Conservation (phyloP, 2,113 vertebrate genomes). For the Tachysurus fulvidraco region DNA sequence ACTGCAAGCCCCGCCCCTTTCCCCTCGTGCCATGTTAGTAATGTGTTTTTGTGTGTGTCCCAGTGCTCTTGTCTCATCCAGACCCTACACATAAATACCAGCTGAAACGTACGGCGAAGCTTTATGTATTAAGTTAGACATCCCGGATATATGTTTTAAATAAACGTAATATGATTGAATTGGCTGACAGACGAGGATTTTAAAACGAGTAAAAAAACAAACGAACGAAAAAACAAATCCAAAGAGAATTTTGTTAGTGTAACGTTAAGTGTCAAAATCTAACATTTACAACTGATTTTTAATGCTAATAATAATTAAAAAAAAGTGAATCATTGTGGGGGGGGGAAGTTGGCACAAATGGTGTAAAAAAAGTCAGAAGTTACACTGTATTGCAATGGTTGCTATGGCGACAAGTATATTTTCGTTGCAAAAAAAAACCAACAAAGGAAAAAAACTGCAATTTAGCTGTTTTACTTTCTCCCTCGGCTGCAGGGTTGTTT, state of each 20-base stretch:
- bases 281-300: not conserved
- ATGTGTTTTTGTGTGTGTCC: not conserved
- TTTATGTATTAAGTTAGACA: no score
- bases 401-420: not conserved
- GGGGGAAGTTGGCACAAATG: not conserved
- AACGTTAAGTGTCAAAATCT: not conserved
- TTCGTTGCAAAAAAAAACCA: not conserved
- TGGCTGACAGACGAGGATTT: not conserved
- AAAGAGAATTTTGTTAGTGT: not conserved
- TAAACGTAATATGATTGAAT: no score
- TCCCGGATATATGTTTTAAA: no score
- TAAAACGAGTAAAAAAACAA: not conserved
- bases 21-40: not conserved
- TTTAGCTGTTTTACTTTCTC: conserved; percentile 1
- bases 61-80: no score
- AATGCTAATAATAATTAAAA: not conserved
- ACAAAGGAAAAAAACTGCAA: not conserved
- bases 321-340: not conserved
- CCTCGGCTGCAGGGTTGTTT: not conserved
- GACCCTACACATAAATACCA: not conserved
- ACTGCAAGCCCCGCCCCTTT: not conserved
- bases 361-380: not conserved
- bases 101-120: not conserved
- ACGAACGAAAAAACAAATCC: no score
- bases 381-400: not conserved